These are phyloP conservation scores for Halcyon malimbica DNA, from an alignment of 2,113 vertebrate genomes.

Conservation along the genomic window DNA sequence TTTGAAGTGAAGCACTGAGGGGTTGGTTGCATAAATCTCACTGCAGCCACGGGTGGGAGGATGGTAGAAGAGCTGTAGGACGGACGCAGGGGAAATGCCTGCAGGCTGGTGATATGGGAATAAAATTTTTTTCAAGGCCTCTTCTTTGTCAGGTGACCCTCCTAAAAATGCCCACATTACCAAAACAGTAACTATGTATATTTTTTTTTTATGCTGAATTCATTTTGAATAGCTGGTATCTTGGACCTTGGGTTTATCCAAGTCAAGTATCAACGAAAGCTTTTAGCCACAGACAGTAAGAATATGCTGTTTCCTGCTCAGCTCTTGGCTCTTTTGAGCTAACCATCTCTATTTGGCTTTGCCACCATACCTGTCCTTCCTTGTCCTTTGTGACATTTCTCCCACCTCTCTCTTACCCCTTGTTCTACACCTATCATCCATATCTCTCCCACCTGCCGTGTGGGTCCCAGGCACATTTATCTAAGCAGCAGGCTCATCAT, in stretches of 20 bases:
- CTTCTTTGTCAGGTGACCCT: constrained; percentile 28
- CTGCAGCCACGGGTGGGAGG: constrained; percentile 37
- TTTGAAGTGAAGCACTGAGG: neutral
- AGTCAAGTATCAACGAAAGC: neutral
- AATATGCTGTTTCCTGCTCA: neutral
- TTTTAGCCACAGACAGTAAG: neutral
- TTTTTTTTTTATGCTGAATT: constrained; percentile 14
- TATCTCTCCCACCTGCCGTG: neutral
- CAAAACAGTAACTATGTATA: neutral
- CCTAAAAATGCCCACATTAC: constrained; percentile 11
- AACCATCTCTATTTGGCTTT: neutral
- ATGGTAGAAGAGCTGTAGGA: constrained; percentile 38
- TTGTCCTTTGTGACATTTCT: neutral
- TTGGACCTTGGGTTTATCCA: constrained; percentile 3
- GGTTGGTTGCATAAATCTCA: constrained; percentile 15
- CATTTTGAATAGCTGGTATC: neutral
- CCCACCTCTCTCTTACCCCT: neutral
- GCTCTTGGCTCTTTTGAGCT: neutral
- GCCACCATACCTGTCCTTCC: neutral
- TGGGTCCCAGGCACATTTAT: neutral
- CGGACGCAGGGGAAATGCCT: constrained; percentile 38
- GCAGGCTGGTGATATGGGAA: neutral
- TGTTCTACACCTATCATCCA: neutral
- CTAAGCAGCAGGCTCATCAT: neutral
- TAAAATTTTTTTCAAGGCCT: neutral